phyloP scores from a whole-genome alignment of 2,888 invertebrate species.

The Lutraria lutraria region DNA sequence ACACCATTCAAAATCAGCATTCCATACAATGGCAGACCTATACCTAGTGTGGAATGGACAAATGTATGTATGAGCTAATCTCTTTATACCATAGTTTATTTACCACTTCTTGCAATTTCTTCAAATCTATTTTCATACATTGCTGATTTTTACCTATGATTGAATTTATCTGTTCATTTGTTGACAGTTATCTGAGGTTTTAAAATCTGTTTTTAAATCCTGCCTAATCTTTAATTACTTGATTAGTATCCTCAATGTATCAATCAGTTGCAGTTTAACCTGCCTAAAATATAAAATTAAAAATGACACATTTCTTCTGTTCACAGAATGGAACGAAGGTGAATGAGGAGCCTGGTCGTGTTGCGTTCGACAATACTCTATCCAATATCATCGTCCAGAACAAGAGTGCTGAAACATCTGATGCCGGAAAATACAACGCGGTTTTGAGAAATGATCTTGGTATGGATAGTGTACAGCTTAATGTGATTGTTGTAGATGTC shows the following conservation, averaged over 20 bases:
- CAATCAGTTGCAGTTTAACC: too few relatives aligned
- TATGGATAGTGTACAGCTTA: slow-evolving; percentile 96
- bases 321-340: slow-evolving; percentile 92
- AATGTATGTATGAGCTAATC: slow-evolving; percentile 88
- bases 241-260: too few relatives aligned
- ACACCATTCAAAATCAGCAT: slow-evolving; percentile 98
- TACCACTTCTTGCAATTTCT: background rate
- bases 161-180: too few relatives aligned
- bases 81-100: background rate
- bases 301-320: slow-evolving; percentile 18
- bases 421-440: slow-evolving; percentile 97
- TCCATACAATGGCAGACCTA: slow-evolving; percentile 95
- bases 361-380: slow-evolving; percentile 90
- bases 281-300: too few relatives aligned
- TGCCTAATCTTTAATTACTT: too few relatives aligned
- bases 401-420: slow-evolving; percentile 95
- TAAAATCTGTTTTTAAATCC: too few relatives aligned
- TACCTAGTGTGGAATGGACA: slow-evolving; percentile 92
- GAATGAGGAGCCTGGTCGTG: slow-evolving; percentile 89
- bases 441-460: slow-evolving; percentile 96
- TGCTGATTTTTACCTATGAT: too few relatives aligned
- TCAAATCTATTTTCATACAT: background rate
- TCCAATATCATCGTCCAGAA: slow-evolving; percentile 83
- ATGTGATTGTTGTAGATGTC: slow-evolving; percentile 93
- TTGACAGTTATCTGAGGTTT: too few relatives aligned